phyloP scores from a whole-genome alignment of 2,113 vertebrate species.

The human (Homo sapiens) region GRCh38 chr17:65507501-65508000 shows the following conservation, averaged over 20 bases:
- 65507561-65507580: too few species aligned
- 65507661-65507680: not conserved
- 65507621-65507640: not conserved
- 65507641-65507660: not conserved
- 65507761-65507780: not conserved
- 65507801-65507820: not conserved
- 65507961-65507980: not conserved
- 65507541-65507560: too few species aligned
- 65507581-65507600: not conserved
- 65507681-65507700: not conserved
- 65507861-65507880: not conserved
- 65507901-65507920: not conserved
- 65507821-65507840: not conserved
- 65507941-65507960: not conserved
- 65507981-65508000: not conserved
- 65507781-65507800: not conserved
- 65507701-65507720: not conserved
- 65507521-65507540: too few species aligned
- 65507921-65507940: not conserved
- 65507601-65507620: not conserved
- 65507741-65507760: not conserved
- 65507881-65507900: not conserved
- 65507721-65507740: not conserved
- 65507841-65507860: not conserved
- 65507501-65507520: too few species aligned